Base-by-base conservation (phyloP, 1,140 invertebrate genomes). In the Melipona quadrifasciata region DNA sequence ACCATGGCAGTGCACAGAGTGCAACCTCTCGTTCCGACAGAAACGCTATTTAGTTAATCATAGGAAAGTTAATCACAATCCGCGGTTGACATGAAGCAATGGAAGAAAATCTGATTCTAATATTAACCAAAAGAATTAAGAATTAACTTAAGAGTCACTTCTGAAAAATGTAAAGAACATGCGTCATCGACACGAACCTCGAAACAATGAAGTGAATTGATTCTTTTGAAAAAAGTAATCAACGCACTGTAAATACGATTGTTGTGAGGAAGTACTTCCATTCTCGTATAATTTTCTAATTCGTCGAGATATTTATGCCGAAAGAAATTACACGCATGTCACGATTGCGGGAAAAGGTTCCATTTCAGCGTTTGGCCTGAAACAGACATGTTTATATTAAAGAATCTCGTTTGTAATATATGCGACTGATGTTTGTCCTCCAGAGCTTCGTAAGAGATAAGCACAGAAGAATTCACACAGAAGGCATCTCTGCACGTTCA, bases 11-110 rank as follows among this genome's bases (percentile, higher is more conserved):
- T 95, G 95, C 91, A 85, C 80, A 3, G 90, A 93, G 0, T 95
- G 95, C 87, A 89, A 91, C 14, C 86, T 94, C 24, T 91, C 91
- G 17, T 95, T 95, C 84, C 90, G 94, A 73, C 94, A 95, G 77
- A 95, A 95, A 82, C 88, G 95, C 27, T 95, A 95, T 88, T 92
- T 95, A 68, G 87, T 94, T 79, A 95, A 95, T 89, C 95, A 95
- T 91, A 93, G 86, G 58, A 95, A 92, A 82, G 87, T 91, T n/a
- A 94, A 94, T 88, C 95, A 95, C 86, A 86, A 11, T 67, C 64
- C 24, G n/a, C 53, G 68, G 24, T 17, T 47, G 2, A 24, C 3
- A 24, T 47, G 2, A 76, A 89, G 55, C 86, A 89, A 88, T 90
- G 77, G 64, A 89, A 51, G 91, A 90, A n/a, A 58, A 2, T 24